Percentiles rank a stretch among this genome's conserved stretches.
phyloP scores from a whole-genome alignment of 1,140 invertebrate genomes.

The Aricia agestis region DNA sequence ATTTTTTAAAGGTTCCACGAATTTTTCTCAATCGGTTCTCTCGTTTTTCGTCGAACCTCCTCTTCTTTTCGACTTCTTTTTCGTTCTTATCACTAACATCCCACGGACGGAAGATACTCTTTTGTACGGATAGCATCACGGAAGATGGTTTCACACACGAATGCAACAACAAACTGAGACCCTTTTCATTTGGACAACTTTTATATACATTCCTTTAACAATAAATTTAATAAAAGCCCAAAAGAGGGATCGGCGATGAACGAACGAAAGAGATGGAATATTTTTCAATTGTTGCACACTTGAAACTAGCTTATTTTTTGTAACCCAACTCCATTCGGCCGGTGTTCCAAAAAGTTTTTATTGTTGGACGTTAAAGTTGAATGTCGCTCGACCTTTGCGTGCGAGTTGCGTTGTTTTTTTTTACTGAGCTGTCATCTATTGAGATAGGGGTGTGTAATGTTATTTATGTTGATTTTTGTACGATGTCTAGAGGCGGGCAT shows the following conservation, averaged over 20 bases:
- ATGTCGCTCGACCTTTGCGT: slow-evolving; percentile 25
- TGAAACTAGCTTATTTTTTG: slow-evolving; percentile 33
- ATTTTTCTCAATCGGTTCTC: slow-evolving; percentile 68
- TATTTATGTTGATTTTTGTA: slow-evolving; percentile 75
- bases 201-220: slow-evolving; percentile 74
- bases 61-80: slow-evolving; percentile 38
- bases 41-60: slow-evolving; percentile 47
- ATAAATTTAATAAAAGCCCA: slow-evolving; percentile 74
- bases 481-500: slow-evolving; percentile 59
- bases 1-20: slow-evolving; percentile 56
- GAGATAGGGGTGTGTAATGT: slow-evolving; percentile 74
- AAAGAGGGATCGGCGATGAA: slow-evolving; percentile 60
- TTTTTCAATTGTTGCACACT: slow-evolving; percentile 74
- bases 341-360: not conserved
- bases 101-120: slow-evolving; percentile 70
- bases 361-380: slow-evolving; percentile 2
- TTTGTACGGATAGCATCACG: slow-evolving; percentile 56
- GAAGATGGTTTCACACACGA: slow-evolving; percentile 42
- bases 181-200: slow-evolving; percentile 67
- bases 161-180: slow-evolving; percentile 55
- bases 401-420: slow-evolving; percentile 33
- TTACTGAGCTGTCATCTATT: slow-evolving; percentile 48
- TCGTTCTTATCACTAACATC: slow-evolving; percentile 55
- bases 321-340: slow-evolving; percentile 20
- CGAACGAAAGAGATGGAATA: slow-evolving; percentile 68